A percentile compares a stretch with the other conserved stretches of the same genome.
phyloP scores from a whole-genome alignment of 2,113 vertebrate species.

The Dasyurus viverrinus region DNA sequence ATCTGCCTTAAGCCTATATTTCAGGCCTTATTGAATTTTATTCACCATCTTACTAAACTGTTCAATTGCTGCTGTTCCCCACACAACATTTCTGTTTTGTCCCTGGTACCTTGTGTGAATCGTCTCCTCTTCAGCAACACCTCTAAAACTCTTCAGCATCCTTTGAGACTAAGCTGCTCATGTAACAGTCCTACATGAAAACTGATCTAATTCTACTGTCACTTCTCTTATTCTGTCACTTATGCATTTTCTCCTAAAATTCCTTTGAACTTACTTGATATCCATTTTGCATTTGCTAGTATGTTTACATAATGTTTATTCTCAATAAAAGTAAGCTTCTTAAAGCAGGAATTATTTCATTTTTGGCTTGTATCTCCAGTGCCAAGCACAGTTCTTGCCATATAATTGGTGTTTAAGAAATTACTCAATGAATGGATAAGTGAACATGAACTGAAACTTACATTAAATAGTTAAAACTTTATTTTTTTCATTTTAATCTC shows the following conservation, averaged over 20 bases:
- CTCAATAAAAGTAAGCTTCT: not conserved
- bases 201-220: not conserved
- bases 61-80: not conserved
- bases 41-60: not conserved
- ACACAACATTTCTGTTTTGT: not conserved
- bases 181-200: not conserved
- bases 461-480: not conserved
- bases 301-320: not conserved
- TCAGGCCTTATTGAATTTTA: not conserved
- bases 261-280: not conserved
- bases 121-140: not conserved
- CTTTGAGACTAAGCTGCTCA: not conserved
- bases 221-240: not conserved
- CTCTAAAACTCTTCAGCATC: not conserved
- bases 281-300: not conserved
- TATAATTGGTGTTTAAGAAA: not conserved
- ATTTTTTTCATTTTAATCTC: not conserved
- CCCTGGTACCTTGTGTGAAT: not conserved
- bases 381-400: not conserved
- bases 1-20: not conserved
- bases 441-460: not conserved
- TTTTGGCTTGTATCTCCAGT: not conserved
- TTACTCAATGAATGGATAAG: not conserved
- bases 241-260: not conserved
- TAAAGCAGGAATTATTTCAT: not conserved